phyloP scores from a whole-genome alignment of 2,888 invertebrate species.

The Bombylius major region DNA sequence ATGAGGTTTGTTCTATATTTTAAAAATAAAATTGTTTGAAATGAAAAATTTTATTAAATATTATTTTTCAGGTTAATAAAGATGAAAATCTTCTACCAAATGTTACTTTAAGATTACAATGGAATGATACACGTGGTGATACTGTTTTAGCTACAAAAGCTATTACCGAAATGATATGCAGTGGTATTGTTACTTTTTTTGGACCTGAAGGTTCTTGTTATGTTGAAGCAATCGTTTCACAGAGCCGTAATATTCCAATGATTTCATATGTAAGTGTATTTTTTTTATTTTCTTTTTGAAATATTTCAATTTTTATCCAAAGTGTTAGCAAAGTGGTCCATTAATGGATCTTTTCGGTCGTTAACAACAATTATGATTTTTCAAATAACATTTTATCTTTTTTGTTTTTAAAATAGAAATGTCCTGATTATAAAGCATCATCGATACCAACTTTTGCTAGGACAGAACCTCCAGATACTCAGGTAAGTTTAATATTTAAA shows the following conservation, averaged over 20 bases:
- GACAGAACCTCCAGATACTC: slow-evolving; percentile 87
- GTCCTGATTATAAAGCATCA: slow-evolving; percentile 82
- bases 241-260: slow-evolving; percentile 90
- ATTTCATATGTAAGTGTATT: slow-evolving; percentile 83
- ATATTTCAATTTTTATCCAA: neutral
- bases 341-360: too few species aligned
- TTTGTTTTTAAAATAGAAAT: slow-evolving; percentile 64
- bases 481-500: slow-evolving; percentile 43
- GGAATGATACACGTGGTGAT: slow-evolving; percentile 78
- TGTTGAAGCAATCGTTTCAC: slow-evolving; percentile 89
- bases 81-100: slow-evolving; percentile 56
- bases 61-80: slow-evolving; percentile 52
- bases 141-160: slow-evolving; percentile 69
- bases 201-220: slow-evolving; percentile 90
- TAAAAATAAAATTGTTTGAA: neutral
- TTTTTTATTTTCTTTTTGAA: neutral
- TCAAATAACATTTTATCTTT: too few species aligned
- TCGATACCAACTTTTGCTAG: slow-evolving; percentile 81
- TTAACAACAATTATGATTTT: too few species aligned
- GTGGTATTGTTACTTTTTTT: slow-evolving; percentile 82
- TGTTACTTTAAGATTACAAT: slow-evolving; percentile 56
- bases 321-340: too few species aligned
- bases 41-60: neutral
- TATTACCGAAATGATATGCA: slow-evolving; percentile 83
- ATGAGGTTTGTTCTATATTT: slow-evolving; percentile 47